Percentiles rank a stretch among this genome's conserved stretches.
Conservation (phyloP, 2,888 invertebrate species). For the Noctua comes region DNA sequence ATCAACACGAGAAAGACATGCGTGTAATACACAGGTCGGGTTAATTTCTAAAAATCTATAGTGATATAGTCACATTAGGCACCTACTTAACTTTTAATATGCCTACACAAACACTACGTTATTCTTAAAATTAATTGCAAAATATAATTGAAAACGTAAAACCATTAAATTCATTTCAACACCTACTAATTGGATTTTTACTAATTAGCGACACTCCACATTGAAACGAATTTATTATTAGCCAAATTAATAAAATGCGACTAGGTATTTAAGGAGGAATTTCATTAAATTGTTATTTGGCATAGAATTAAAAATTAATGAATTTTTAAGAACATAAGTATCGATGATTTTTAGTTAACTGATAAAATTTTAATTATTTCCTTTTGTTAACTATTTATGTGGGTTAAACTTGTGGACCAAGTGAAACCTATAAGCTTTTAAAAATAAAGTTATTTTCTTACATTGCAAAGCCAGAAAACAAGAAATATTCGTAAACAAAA, state of each 20-base stretch:
- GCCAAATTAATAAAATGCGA: slow-evolving; percentile 24
- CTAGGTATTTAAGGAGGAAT: neutral
- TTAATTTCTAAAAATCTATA: neutral
- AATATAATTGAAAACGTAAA: slow-evolving; percentile 14
- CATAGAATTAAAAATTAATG: slow-evolving; percentile 30
- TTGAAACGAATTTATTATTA: slow-evolving; percentile 28
- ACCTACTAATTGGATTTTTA: slow-evolving; percentile 49
- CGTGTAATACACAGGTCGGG: neutral
- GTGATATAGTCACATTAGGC: neutral
- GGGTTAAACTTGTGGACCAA: neutral
- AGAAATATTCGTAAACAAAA: neutral
- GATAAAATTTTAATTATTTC: neutral
- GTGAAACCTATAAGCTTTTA: neutral
- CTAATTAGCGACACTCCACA: slow-evolving; percentile 32
- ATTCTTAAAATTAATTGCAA: neutral
- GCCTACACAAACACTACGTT: neutral
- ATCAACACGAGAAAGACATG: neutral
- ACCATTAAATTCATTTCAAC: slow-evolving; percentile 13
- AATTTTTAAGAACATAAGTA: neutral
- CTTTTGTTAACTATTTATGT: neutral
- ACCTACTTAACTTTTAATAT: neutral
- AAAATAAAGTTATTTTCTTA: neutral
- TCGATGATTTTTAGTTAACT: neutral
- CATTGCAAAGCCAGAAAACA: neutral
- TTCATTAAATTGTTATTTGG: slow-evolving; percentile 17